Conservation (phyloP, 2,797 vertebrate genomes). For the Syngnathus acus region DNA sequence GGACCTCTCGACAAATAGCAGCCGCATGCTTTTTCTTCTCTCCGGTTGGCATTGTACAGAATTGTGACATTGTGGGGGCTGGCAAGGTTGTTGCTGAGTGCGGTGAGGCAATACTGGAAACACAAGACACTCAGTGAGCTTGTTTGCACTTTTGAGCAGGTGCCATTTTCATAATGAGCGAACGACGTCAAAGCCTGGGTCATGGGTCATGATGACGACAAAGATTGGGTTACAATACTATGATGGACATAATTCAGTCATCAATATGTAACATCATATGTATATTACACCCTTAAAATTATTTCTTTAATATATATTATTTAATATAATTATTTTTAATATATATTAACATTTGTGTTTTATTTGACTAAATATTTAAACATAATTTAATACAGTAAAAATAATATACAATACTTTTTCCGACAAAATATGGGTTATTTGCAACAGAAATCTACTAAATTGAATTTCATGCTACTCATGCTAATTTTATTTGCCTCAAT, state of each 20-base stretch:
- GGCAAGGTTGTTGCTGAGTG: conserved; percentile 33
- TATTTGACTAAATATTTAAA: not conserved
- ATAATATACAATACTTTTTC: not conserved
- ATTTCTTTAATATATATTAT: not conserved
- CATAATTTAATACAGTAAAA: not conserved
- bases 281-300: not conserved
- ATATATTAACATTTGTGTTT: not conserved
- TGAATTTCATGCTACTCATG: not conserved
- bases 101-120: conserved; percentile 55
- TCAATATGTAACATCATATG: not conserved
- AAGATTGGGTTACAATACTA: not conserved
- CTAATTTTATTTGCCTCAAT: not conserved
- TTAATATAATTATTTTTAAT: not conserved
- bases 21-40: conserved; percentile 84
- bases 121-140: conserved; percentile 46
- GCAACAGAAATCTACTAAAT: not conserved
- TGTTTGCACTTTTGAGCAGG: conserved; percentile 10
- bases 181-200: not conserved
- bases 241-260: not conserved
- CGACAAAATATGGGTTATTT: not conserved
- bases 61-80: conserved; percentile 78
- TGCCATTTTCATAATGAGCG: not conserved
- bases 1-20: conserved; percentile 87
- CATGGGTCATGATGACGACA: not conserved
- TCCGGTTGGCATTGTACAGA: conserved; percentile 75